Percentiles rank a stretch among this genome's conserved stretches.
Evolutionary conservation across 2,888 invertebrate species (phyloP).

Genomic region (Trilocha varians): DNA sequence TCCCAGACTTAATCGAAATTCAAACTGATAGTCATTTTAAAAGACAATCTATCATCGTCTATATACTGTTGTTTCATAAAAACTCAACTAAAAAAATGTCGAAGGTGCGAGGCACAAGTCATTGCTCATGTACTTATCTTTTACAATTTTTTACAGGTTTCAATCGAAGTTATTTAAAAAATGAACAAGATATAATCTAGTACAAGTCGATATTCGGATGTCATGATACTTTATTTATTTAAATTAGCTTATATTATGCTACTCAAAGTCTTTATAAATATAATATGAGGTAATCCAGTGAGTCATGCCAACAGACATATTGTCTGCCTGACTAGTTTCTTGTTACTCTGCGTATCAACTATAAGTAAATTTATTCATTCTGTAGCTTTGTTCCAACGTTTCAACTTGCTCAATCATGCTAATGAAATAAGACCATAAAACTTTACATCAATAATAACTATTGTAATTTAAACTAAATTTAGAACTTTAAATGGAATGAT

Average conservation of each 20-base stretch:
- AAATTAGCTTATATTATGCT: neutral
- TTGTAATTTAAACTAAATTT: too few relatives aligned
- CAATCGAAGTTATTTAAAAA: neutral
- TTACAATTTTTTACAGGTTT: too few relatives aligned
- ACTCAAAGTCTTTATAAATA: constrained; percentile 5
- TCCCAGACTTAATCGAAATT: too few relatives aligned
- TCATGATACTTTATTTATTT: neutral
- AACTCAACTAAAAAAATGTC: too few relatives aligned
- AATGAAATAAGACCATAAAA: neutral
- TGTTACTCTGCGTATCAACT: neutral
- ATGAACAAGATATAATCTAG: neutral
- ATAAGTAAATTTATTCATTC: neutral
- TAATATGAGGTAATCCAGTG: constrained; percentile 5
- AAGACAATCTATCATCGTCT: too few relatives aligned
- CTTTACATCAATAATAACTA: neutral
- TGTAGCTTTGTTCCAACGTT: neutral
- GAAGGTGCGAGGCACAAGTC: too few relatives aligned
- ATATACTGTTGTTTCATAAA: too few relatives aligned
- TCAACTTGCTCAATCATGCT: neutral
- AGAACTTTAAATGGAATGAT: too few relatives aligned
- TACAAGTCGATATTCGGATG: neutral
- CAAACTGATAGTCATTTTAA: too few relatives aligned
- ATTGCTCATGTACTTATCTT: too few relatives aligned
- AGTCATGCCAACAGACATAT: constrained; percentile 5
- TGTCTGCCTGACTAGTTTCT: neutral